Conservation (phyloP, 2,113 vertebrate species). For the Alexandromys fortis region DNA sequence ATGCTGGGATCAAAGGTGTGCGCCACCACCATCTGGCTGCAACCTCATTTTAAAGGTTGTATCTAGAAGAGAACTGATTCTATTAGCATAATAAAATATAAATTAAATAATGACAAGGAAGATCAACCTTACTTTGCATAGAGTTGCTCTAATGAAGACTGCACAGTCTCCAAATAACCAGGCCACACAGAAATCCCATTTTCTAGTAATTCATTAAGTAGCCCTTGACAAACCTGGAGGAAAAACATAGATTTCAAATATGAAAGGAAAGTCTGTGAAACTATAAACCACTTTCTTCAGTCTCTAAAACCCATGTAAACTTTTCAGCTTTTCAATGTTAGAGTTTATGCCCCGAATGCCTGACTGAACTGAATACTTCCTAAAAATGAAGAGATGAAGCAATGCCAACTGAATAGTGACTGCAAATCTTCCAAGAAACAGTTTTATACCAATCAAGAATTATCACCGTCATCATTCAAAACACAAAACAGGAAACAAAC, state of each 20-base stretch:
- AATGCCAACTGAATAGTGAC: neutral
- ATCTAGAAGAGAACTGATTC: neutral
- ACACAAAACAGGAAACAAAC: neutral
- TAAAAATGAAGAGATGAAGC: conserved; percentile 15
- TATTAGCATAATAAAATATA: conserved; percentile 19
- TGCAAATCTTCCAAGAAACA: neutral
- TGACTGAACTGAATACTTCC: neutral
- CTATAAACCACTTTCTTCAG: conserved; percentile 2
- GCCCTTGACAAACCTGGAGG: conserved; percentile 93
- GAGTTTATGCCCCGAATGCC: neutral
- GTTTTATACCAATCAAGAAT: neutral
- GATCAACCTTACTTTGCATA: conserved; percentile 89
- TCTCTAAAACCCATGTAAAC: conserved; percentile 16
- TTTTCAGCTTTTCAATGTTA: neutral
- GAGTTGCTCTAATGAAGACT: conserved; percentile 90
- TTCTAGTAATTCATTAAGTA: conserved; percentile 91
- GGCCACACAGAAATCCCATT: conserved; percentile 93
- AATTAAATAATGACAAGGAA: conserved; percentile 58
- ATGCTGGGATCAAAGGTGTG: neutral
- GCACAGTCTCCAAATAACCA: conserved; percentile 92
- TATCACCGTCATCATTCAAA: conserved; percentile 11
- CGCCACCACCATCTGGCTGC: neutral
- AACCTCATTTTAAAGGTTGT: neutral
- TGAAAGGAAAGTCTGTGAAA: conserved; percentile 35
- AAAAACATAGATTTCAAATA: conserved; percentile 51